Base-by-base conservation (phyloP, 2,888 invertebrate species). In the Mesochorus sp. region DNA sequence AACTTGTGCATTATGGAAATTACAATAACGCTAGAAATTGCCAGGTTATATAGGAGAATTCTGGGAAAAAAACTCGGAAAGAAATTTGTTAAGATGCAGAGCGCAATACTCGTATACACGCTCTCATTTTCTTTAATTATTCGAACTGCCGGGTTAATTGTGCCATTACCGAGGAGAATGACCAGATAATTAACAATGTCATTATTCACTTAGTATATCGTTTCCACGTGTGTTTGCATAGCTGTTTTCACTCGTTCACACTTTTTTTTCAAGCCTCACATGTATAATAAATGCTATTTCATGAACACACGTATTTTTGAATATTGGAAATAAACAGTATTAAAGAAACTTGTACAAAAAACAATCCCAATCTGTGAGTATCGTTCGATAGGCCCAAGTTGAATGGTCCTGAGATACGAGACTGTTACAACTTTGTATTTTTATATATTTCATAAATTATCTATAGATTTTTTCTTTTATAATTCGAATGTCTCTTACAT, bases 51-150 rank as follows among this genome's bases (percentile, higher is more conserved):
- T 49, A 37, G 19, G 19, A 24, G 28, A 26, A 26, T 14, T 51
- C 12, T 34, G 6, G 19, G 34, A 64, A 17, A 24, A 3, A 31
- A 62, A 10, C 14, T n/a, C 26, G 1, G 24, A 17, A 39, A 12
- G 82, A 86, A 83, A 85, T 85, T 85, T 83, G 77, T 77, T 79
- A 79, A 62, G 61, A 51, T 66, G 62, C 34, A 64, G 75, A 81
- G 79, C 42, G 37, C 70, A 80, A 51, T 24, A 12, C 34, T 39
- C 37, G 17, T 17, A 14, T 19, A 21, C 12, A 34, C 42, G 26
- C 28, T 0, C 31, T 51, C 5, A 34, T 37, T 59, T n/a, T 26
- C n/a, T 31, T 31, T 61, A 61, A 61, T 62, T 31, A 61, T 53
- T 68, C 39, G 17, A 19, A 24, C 67, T 64, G 47, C 28, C 21